phyloP scores from a whole-genome alignment of 1,140 invertebrate genomes.

The Zophobas atratus region DNA sequence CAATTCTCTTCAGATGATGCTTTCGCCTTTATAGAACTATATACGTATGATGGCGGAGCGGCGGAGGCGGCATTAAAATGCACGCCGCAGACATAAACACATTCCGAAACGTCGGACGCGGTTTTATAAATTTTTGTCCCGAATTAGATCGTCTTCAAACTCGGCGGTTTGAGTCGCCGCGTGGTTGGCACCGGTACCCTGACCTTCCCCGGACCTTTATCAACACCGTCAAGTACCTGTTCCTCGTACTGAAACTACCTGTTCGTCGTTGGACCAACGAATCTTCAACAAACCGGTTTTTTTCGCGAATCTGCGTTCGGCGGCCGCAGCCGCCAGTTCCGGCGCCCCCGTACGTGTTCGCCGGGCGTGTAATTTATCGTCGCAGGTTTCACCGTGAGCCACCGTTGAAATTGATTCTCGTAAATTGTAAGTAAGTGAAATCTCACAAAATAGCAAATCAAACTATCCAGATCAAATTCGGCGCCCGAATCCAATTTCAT shows the following conservation, averaged over 20 bases:
- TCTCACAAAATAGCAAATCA: conserved; percentile 59
- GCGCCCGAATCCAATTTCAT: conserved; percentile 55
- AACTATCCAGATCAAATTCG: conserved; percentile 58
- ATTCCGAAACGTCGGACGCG: conserved; percentile 45
- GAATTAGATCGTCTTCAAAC: too few relatives aligned
- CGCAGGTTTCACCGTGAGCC: conserved; percentile 52
- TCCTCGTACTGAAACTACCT: too few relatives aligned
- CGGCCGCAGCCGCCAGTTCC: too few relatives aligned
- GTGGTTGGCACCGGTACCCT: too few relatives aligned
- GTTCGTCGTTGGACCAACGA: too few relatives aligned
- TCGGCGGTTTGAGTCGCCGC: too few relatives aligned
- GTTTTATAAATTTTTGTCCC: too few relatives aligned
- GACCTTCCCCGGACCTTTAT: too few relatives aligned
- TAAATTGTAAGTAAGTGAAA: conserved; percentile 61
- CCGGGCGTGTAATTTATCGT: conserved; percentile 57
- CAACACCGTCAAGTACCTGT: too few relatives aligned
- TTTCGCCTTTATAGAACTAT: conserved; percentile 46
- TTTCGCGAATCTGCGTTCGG: too few relatives aligned
- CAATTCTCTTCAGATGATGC: conserved; percentile 51
- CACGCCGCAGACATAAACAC: conserved; percentile 53
- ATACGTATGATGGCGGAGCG: conserved; percentile 50
- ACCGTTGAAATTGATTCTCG: conserved; percentile 59
- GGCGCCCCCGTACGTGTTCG: not conserved
- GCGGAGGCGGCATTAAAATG: conserved; percentile 55
- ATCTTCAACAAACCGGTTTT: too few relatives aligned